Percentiles rank a stretch among this genome's conserved stretches.
These are phyloP conservation scores for Palythoa heliodiscus DNA, from an alignment of 92 coral and sea anemone species.

Conservation along the genomic window DNA sequence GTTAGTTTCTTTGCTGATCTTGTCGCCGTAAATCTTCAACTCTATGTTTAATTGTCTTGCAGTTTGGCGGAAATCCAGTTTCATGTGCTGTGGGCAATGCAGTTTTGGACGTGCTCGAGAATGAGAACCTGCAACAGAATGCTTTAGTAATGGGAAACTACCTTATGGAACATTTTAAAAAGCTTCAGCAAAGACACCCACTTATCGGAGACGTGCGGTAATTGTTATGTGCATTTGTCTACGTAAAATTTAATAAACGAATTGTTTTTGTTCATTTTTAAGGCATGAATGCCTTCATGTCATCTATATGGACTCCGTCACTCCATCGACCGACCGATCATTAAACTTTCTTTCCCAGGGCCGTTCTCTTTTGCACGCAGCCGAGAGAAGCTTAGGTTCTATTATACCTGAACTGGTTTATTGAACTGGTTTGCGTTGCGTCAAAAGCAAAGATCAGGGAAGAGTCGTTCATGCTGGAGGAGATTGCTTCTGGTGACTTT, in stretches of 20 bases:
- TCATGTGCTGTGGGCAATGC: constrained; percentile 98
- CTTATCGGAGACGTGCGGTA: constrained; percentile 98
- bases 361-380: no score
- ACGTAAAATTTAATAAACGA: not conserved
- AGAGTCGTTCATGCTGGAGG: no score
- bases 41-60: not conserved
- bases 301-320: no score
- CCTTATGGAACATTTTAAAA: constrained; percentile 64
- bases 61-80: constrained; percentile 99
- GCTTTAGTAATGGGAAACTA: constrained; percentile 86
- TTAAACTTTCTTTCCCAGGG: no score
- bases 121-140: constrained; percentile 84
- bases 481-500: no score
- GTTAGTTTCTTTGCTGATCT: no score
- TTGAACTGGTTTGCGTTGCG: no score
- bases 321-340: no score
- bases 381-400: no score
- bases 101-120: constrained; percentile 86
- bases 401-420: no score
- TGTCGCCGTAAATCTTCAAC: no score
- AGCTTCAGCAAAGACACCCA: constrained; percentile 75
- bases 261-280: not conserved
- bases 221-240: not conserved
- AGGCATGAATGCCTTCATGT: not conserved
- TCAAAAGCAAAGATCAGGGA: no score